A percentile compares a stretch with the other conserved stretches of the same genome.
phyloP scores from a whole-genome alignment of 1,140 invertebrate genomes.

The Anagrus nilaparvatae region DNA sequence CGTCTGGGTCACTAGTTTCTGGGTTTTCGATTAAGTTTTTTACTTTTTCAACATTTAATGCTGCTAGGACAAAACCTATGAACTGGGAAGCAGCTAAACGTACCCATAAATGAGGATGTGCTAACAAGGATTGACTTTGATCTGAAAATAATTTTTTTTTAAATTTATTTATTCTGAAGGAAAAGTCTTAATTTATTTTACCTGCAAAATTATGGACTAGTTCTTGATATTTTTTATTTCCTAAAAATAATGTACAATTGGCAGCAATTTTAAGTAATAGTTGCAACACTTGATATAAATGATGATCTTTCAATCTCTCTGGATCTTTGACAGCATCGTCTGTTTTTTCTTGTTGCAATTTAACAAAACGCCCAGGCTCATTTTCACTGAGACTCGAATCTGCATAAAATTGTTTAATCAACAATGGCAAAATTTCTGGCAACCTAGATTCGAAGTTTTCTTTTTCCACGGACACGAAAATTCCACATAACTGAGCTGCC shows the following conservation, averaged over 20 bases:
- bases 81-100: conserved; percentile 64
- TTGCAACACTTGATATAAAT: conserved; percentile 61
- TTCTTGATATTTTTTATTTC: conserved; percentile 34
- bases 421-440: conserved; percentile 30
- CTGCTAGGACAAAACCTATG: conserved; percentile 57
- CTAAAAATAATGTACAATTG: conserved; percentile 43
- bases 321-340: conserved; percentile 19
- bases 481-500: conserved; percentile 52
- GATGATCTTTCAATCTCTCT: conserved; percentile 51
- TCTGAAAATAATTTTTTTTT: conserved; percentile 25
- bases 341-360: conserved; percentile 24
- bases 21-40: conserved; percentile 35
- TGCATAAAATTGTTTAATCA: conserved; percentile 40
- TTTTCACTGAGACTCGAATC: conserved; percentile 19
- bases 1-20: conserved; percentile 15
- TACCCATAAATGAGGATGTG: conserved; percentile 62
- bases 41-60: conserved; percentile 51
- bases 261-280: conserved; percentile 51
- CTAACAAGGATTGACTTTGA: conserved; percentile 42
- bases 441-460: conserved; percentile 55
- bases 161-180: not conserved
- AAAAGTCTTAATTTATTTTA: conserved; percentile 23
- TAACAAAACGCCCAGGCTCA: conserved; percentile 32
- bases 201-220: conserved; percentile 43
- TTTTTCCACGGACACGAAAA: conserved; percentile 64